Base-by-base conservation (phyloP, 2,888 invertebrate genomes). In the Tetropium fuscum region DNA sequence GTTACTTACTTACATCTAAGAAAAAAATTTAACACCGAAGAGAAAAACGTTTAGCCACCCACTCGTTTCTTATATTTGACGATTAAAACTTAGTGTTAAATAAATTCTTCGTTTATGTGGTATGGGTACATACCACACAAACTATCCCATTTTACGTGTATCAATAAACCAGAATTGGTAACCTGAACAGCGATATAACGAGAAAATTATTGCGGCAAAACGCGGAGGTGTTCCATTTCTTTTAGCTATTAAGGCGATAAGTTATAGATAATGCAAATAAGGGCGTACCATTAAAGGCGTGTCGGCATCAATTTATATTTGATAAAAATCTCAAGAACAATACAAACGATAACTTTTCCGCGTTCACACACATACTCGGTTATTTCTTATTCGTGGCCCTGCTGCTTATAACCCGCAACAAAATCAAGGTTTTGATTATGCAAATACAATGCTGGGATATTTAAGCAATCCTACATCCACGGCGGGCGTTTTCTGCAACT, bases 321-420 rank as follows among this genome's bases (percentile, higher is more conserved):
- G 51, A 51, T 51, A 51, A 51, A 49, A 51, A 51, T 51, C 51
- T 40, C 10, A 51, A 51, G 51, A 51, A 51, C 51, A 51, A 51
- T 51, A 51, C 51, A 25, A 38, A 40, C 51, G 51, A 51, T 51
- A 51, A 51, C 10, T 51, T 27, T 40, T 40, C 20, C 36, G 51
- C 19, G 10, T 27, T 25, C 38, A 40, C 51, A 48, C 48, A 34
- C 48, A 48, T 20, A 11, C 15, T 13, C 48, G 38, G 13, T 10
- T 18, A 20, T 48, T 19, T 16, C 11, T 47, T 30, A 27, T 48
- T 19, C 48, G n/a, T 22, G 10, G 2, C 4, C 20, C 40, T 27
- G n/a, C 13, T 25, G 27, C 25, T 25, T 27, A 22, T 25, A 40
- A 18, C 38, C 19, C 18, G 36, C 48, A 27, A 51, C 51, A 18